Evolutionary conservation across 2,888 invertebrate species (phyloP).

Genomic region (Crematogaster levior): DNA sequence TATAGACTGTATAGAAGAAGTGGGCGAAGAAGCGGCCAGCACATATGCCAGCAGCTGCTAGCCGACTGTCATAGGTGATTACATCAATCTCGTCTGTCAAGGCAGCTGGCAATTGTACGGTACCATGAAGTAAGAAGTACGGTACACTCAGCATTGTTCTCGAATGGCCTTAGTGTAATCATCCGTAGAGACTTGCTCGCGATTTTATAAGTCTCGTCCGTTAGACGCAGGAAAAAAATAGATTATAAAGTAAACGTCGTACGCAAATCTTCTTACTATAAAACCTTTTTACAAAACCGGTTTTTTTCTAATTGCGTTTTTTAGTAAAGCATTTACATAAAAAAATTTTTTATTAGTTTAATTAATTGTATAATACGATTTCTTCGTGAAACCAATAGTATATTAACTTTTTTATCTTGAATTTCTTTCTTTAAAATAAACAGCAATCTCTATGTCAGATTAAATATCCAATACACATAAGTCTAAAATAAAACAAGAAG

Average conservation of each 20-base stretch:
- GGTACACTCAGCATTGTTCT: slow-evolving; percentile 59
- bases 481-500: not conserved
- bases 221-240: not conserved
- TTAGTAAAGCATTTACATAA: not conserved
- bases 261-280: not conserved
- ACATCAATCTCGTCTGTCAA: slow-evolving; percentile 64
- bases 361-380: not conserved
- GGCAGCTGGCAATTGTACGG: slow-evolving; percentile 63
- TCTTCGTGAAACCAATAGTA: not conserved
- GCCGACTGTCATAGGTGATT: slow-evolving; percentile 69
- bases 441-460: no score
- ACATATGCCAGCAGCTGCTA: slow-evolving; percentile 49
- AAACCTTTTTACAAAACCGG: not conserved
- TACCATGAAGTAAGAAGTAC: slow-evolving; percentile 57
- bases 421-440: not conserved
- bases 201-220: slow-evolving; percentile 26
- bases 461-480: no score
- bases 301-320: not conserved
- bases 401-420: not conserved
- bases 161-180: slow-evolving; percentile 34
- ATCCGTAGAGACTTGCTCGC: not conserved
- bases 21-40: slow-evolving; percentile 42
- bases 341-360: not conserved
- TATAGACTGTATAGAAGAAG: slow-evolving; percentile 18
- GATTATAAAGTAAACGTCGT: not conserved